These are phyloP conservation scores for Macrosteles quadrilineatus DNA, from an alignment of 1,140 invertebrate species.

Conservation along the genomic window DNA sequence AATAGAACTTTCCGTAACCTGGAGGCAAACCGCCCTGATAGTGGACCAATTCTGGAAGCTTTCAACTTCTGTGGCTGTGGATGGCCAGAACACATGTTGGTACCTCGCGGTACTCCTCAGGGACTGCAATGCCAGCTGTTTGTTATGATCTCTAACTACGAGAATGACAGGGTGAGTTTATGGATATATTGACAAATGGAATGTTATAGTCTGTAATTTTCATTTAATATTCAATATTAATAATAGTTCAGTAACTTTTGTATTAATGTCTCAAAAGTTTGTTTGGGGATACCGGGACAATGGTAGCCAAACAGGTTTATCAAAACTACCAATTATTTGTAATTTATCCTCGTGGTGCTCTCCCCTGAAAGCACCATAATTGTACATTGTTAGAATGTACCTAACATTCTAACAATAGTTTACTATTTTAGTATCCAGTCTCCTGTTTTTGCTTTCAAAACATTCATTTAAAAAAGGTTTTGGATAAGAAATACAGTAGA, in stretches of 20 bases:
- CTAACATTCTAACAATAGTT: no score
- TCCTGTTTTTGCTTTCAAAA: no score
- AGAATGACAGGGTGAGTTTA: slow-evolving; percentile 63
- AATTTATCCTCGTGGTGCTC: no score
- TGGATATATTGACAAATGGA: neutral
- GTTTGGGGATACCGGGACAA: no score
- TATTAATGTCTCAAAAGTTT: neutral
- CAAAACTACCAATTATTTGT: no score
- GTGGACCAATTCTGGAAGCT: slow-evolving; percentile 45
- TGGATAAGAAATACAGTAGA: no score
- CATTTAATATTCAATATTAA: neutral
- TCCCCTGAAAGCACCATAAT: no score
- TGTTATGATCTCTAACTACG: slow-evolving; percentile 78
- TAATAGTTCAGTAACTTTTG: neutral
- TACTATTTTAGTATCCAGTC: no score
- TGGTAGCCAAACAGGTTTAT: no score
- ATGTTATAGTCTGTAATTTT: neutral
- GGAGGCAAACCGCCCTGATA: slow-evolving; percentile 47
- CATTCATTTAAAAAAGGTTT: no score
- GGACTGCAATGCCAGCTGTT: slow-evolving; percentile 73
- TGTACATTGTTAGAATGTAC: no score
- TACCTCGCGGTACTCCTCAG: slow-evolving; percentile 69
- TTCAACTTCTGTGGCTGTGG: slow-evolving; percentile 82
- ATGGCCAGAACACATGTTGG: slow-evolving; percentile 83
- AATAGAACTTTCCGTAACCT: slow-evolving; percentile 64